Evolutionary conservation across 1,140 invertebrate genomes (phyloP).

Genomic region (Tenebrio molitor): DNA sequence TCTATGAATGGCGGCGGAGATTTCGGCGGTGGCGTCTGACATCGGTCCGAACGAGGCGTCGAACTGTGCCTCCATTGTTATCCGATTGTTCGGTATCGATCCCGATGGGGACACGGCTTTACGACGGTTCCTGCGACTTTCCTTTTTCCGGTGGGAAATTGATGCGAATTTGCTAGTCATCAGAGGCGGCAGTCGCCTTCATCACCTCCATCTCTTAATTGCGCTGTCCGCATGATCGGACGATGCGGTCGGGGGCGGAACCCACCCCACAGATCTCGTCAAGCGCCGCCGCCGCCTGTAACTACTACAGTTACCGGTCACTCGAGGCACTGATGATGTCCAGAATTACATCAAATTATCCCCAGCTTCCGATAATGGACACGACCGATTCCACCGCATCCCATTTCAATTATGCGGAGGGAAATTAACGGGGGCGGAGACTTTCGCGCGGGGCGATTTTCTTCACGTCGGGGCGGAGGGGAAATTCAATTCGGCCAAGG

Average conservation of each 20-base stretch:
- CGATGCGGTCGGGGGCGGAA: slow-evolving; percentile 14
- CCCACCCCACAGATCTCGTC: slow-evolving; percentile 5
- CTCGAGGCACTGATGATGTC: slow-evolving; percentile 33
- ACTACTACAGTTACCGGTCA: slow-evolving; percentile 24
- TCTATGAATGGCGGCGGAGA: slow-evolving; percentile 11
- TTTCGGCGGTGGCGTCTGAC: neutral
- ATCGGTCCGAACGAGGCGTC: neutral
- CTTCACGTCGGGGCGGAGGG: neutral
- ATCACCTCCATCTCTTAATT: slow-evolving; percentile 12
- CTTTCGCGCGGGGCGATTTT: neutral
- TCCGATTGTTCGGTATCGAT: neutral
- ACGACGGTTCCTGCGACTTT: neutral
- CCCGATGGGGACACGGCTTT: neutral
- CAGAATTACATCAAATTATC: slow-evolving; percentile 44
- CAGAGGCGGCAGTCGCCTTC: neutral
- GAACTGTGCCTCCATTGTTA: neutral
- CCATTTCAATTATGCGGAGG: slow-evolving; percentile 23
- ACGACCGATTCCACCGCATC: slow-evolving; percentile 39
- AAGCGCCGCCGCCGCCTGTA: slow-evolving; percentile 12
- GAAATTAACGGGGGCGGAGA: slow-evolving; percentile 6
- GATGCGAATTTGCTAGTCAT: slow-evolving; percentile 6
- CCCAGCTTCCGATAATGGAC: slow-evolving; percentile 44
- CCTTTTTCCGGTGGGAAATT: neutral
- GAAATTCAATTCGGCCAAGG: slow-evolving; percentile 23
- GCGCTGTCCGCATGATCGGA: slow-evolving; percentile 27